These are phyloP conservation scores for Ciconia stormi DNA, from an alignment of 2,113 vertebrate species.

Conservation along the genomic window DNA sequence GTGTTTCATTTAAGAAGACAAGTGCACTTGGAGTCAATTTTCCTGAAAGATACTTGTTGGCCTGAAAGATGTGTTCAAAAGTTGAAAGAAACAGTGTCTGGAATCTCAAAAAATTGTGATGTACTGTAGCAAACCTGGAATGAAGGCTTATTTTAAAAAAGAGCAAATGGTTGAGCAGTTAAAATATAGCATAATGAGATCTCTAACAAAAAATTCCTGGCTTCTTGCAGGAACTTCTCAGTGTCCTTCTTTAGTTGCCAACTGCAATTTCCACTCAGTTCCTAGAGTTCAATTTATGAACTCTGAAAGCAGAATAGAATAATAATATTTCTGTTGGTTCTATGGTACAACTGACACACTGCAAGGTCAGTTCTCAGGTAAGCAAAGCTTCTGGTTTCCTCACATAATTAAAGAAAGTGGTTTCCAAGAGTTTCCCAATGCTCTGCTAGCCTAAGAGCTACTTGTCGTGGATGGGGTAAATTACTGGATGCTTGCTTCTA, in stretches of 20 bases:
- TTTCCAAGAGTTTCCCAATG: not conserved
- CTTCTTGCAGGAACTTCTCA: not conserved
- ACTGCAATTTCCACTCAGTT: not conserved
- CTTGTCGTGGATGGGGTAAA: not conserved
- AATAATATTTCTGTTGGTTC: not conserved
- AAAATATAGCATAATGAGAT: not conserved
- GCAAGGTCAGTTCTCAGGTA: not conserved
- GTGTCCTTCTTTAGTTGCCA: not conserved
- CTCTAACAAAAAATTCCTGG: not conserved
- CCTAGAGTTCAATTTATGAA: not conserved
- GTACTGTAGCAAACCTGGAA: not conserved
- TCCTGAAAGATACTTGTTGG: conserved; percentile 19
- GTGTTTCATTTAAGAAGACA: conserved; percentile 25
- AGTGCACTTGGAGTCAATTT: conserved; percentile 19
- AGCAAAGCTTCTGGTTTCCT: not conserved
- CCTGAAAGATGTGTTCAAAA: conserved; percentile 14
- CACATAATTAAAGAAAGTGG: fast-evolving
- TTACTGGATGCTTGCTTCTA: not conserved
- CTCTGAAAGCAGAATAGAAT: not conserved
- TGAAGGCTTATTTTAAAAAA: not conserved
- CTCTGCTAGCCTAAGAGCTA: not conserved
- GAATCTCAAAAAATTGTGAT: not conserved
- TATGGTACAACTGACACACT: not conserved
- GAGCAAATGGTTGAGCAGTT: not conserved
- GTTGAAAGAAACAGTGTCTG: not conserved